phyloP scores from a whole-genome alignment of 2,888 invertebrate genomes.

The Bhutanitis thaidina region DNA sequence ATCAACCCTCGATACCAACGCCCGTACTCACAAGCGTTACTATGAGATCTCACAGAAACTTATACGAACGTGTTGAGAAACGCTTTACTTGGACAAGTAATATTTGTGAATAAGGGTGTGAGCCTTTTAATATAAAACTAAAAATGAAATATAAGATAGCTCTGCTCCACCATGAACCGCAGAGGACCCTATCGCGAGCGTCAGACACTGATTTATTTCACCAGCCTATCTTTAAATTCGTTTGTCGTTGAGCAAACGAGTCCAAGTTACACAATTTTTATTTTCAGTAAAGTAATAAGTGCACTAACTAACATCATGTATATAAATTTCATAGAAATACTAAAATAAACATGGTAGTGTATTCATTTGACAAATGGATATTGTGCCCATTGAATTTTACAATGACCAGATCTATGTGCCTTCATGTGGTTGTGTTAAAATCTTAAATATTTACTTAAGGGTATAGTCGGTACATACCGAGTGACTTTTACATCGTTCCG shows the following conservation, averaged over 20 bases:
- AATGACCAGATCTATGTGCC: no score
- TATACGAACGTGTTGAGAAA: no score
- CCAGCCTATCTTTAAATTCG: not conserved
- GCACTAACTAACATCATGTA: not conserved
- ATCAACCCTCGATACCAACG: not conserved
- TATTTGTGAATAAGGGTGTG: no score
- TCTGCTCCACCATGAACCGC: not conserved
- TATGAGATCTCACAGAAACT: no score
- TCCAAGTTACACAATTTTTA: not conserved
- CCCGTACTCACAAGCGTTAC: no score
- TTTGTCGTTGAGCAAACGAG: conserved; percentile 2
- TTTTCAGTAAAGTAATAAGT: not conserved
- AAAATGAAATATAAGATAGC: not conserved
- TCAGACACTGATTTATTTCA: not conserved
- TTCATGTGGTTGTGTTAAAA: no score
- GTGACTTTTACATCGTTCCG: no score
- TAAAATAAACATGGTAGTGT: conserved; percentile 1
- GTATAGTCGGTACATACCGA: no score
- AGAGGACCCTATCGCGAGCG: not conserved
- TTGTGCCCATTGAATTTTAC: no score
- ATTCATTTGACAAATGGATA: not conserved
- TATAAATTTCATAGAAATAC: not conserved
- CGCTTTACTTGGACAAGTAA: no score
- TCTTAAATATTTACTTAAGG: no score
- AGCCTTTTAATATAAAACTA: not conserved